Base-by-base conservation (phyloP, 2,113 vertebrate genomes). In the Neogale vison region DNA sequence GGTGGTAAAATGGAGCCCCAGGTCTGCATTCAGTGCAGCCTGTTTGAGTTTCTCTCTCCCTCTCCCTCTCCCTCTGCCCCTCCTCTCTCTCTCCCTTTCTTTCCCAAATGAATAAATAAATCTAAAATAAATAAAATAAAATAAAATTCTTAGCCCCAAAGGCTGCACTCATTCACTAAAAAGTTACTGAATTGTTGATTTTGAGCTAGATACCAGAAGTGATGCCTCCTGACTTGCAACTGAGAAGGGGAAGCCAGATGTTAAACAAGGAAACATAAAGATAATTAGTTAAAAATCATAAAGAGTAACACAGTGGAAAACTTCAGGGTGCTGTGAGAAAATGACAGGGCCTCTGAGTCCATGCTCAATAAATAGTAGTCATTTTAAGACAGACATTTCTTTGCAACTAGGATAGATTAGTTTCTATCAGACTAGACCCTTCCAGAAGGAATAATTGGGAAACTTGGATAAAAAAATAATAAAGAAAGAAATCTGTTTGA, bases 191-290 rank as follows among this genome's bases (percentile, higher is more conserved):
- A 23, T 59, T 10, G 18, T 12, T 69, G 17, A 63, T 47, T 76
- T 59, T 31, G 8, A 47, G 26, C 21, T 89, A 61, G 61, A 88
- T 50, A 24, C 3, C 57, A 65, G 36, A 63, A 23, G 34, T 88
- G 57, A 67, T 72, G 20, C 20, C 50, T 93, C 72, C 3, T 45
- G 20, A 45, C 24, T 72, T 20, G 72, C 7, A 18, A 31, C 17
- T 52, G 29, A 21, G 45, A 34, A 50, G 59, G 18, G 2, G 47
- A 18, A 79, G 82, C 81, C 2, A 72, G 42, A n/a, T 36, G 10
- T 6, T 42, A 94, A 83, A 36, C 26, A 93, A 86, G 55, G 77
- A 91, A 86, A 84, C 17, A 88, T 31, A 76, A 65, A 98, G 76
- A 89, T 39, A 81, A 59, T 96, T 76, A 42, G 59, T 42, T 88